Base-by-base conservation (phyloP, 1,140 invertebrate species). In the Laupala kohalensis region DNA sequence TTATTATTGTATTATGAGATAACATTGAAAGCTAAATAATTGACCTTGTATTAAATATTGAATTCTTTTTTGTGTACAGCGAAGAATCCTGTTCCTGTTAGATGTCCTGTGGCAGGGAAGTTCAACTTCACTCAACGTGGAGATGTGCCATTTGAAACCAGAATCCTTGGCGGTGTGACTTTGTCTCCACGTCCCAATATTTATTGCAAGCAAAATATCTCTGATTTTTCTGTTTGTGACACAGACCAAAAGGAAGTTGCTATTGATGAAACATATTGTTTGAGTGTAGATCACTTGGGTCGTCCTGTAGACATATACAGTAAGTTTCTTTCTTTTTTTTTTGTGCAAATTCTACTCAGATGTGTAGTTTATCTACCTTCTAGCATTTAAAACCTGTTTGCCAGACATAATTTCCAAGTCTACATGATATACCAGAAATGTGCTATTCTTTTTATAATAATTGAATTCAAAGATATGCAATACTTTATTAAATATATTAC, bases 71-170 rank as follows among this genome's bases (percentile, higher is more conserved):
- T 75, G 72, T 75, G 81, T 81, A 30, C 77, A 91, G 94, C 94
- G 27, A 92, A 92, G 80, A 90, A 96, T 81, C 96, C 96, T 0
- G 90, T 94, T 0, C 92, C 95, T 5, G 91, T 98, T 6, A 87
- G 93, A 67, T 98, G 96, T 81, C 96, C 97, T 0, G 90, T 99
- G 1, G 96, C 94, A 64, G 96, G 97, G 9, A 97, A 97, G 81
- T 98, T 95, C 77, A 93, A 90, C 78, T 98, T 98, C 78, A 88
- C 88, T 0, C 96, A 98, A 82, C 86, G 83, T 75, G 94, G 93
- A 29, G 93, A 96, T 74, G 89, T 94, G 64, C 86, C 85, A 23
- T 97, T 98, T 79, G 90, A 90, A 81, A 98, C 95, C 4, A 84
- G 95, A 80, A 97, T 98, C 78, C 82, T 96, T 53, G 94, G 96